Evolutionary conservation across 2,113 vertebrate genomes (phyloP), one percentile per base, ranked within the genome.

Genomic region (Scolopax mira): DNA sequence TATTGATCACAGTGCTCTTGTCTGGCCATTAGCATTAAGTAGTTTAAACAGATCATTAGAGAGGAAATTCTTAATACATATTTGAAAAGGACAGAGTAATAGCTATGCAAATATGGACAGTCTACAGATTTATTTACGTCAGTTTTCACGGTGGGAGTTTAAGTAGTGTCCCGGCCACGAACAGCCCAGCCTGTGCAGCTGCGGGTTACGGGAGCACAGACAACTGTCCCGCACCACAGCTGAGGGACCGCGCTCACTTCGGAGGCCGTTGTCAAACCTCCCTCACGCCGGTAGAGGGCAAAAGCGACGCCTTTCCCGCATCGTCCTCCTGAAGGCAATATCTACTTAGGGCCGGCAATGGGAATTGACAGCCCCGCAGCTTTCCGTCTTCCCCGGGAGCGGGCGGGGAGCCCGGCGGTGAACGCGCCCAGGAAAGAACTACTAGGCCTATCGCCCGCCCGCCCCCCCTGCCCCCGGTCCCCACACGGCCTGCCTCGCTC

Each of bases 261-360:
- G 4, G 35, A 18, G 25, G 33, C 28, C 23, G 0, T 54, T 52
- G 28, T 1, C 52, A 18, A 22, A 11, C n/a, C 7, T 22, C 58
- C 6, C 23, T 37, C 9, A 13, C 7, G n/a, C 79, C 89, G 41
- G 66, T 52, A 88, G 88, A 88, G 78, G 88, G 88, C 92, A 64
- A 54, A 41, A 35, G 6, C 30, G 48, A 3, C 0, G 5, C 27
- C 39, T 27, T 42, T 35, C 44, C 62, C 8, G 4, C 19, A 5
- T 21, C 11, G 25, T 17, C 2, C 24, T 35, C 15, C 75, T 9
- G 25, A 7, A 24, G 42, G 27, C 4, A 31, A 16, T 7, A 24
- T 24, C 27, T 16, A 9, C 22, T 44, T 9, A 25, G 0, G 37
- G 35, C 13, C 10, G 15, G 2, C 62, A 25, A 4, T 0, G 25